phyloP scores from a whole-genome alignment of 1,140 invertebrate genomes.

The Bombus picipes region DNA sequence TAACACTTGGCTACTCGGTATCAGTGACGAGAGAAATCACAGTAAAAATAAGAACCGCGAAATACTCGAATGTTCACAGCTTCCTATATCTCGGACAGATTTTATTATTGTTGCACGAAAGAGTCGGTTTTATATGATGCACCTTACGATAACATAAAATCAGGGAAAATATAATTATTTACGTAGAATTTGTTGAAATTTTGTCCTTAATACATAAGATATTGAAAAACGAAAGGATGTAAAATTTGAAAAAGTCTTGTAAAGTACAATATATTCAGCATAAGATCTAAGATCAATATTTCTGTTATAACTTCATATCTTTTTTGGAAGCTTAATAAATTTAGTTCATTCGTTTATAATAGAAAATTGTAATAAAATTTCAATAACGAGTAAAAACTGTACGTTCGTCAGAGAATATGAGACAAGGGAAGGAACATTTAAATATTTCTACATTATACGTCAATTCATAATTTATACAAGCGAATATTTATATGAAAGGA shows the following conservation, averaged over 20 bases:
- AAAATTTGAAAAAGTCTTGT: not conserved
- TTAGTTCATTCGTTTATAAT: not conserved
- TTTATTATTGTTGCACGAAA: not conserved
- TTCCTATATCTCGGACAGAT: not conserved
- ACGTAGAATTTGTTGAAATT: no score
- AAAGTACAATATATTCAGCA: not conserved
- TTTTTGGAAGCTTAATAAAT: not conserved
- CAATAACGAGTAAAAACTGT: not conserved
- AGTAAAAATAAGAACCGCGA: conserved; percentile 25
- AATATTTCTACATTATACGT: not conserved
- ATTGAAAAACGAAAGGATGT: not conserved
- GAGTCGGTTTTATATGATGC: not conserved
- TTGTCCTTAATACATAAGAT: no score
- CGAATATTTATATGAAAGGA: not conserved
- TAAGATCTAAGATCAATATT: not conserved
- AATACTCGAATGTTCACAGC: not conserved
- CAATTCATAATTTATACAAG: not conserved
- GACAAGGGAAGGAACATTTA: not conserved
- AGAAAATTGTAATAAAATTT: not conserved
- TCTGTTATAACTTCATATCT: not conserved
- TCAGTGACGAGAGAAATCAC: conserved; percentile 47
- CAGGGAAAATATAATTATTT: not conserved
- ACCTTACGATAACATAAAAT: not conserved
- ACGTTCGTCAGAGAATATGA: not conserved
- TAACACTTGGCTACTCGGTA: conserved; percentile 33